Percentiles rank a stretch among this genome's conserved stretches.
Evolutionary conservation across 2,113 vertebrate genomes (phyloP).

Genomic region (Pseudorhombus dupliciocellatus): DNA sequence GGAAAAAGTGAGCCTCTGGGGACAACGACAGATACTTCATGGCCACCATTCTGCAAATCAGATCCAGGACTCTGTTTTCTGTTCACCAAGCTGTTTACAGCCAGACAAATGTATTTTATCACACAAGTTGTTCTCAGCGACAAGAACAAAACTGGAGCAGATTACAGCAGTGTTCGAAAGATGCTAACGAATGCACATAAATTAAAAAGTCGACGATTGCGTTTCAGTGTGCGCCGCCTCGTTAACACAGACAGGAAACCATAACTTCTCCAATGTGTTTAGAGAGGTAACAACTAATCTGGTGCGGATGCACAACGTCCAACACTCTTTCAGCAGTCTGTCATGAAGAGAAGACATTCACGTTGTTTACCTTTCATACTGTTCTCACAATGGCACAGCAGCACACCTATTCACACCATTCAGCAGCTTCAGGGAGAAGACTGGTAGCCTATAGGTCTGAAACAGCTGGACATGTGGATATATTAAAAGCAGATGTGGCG

Average conservation of each 20-base stretch:
- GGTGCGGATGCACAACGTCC: no score
- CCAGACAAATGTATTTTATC: no score
- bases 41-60: no score
- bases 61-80: no score
- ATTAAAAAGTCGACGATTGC: background rate
- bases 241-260: background rate
- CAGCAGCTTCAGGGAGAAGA: conserved; percentile 32
- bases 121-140: no score
- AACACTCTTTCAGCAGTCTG: background rate
- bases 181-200: no score
- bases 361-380: background rate
- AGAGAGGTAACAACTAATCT: background rate
- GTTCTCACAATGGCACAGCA: background rate
- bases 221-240: background rate
- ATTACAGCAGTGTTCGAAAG: no score
- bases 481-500: conserved; percentile 78
- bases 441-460: conserved; percentile 58
- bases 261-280: background rate
- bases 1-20: no score
- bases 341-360: background rate
- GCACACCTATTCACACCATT: conserved; percentile 28
- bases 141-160: no score
- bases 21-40: no score
- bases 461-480: conserved; percentile 68
- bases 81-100: no score